Evolutionary conservation across 2,797 vertebrate genomes (phyloP).

Genomic region (Myripristis jacobus): DNA sequence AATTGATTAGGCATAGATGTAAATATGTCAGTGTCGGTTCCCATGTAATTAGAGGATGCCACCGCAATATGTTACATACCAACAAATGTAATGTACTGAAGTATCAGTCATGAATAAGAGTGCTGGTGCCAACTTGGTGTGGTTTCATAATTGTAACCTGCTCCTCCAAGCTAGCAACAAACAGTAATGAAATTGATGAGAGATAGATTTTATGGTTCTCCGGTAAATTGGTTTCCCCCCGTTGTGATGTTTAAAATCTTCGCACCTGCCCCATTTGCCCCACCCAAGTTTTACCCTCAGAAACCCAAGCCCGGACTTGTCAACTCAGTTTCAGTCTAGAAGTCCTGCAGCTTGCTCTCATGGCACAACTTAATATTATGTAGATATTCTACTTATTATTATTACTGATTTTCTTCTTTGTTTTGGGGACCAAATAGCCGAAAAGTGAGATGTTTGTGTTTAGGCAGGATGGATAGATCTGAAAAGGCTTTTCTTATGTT

Average conservation of each 20-base stretch:
- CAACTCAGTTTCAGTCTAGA: neutral
- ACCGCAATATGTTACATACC: neutral
- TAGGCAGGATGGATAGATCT: neutral
- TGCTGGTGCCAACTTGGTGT: neutral
- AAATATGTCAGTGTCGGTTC: neutral
- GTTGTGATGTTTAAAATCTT: constrained; percentile 20
- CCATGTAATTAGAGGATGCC: neutral
- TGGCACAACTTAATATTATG: neutral
- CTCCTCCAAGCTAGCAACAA: neutral
- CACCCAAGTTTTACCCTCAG: constrained; percentile 2
- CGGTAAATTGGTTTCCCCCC: constrained; percentile 21
- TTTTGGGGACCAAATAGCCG: neutral
- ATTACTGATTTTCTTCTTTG: neutral
- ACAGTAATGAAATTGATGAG: neutral
- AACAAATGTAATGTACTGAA: neutral
- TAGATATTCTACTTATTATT: neutral
- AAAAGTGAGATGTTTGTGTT: neutral
- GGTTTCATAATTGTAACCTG: neutral
- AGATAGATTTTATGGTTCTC: neutral
- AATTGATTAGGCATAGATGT: neutral
- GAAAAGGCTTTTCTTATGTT: neutral
- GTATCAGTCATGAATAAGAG: neutral
- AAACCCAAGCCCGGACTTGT: constrained; percentile 4
- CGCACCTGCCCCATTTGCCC: constrained; percentile 1
- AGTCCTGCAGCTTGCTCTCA: neutral